Evolutionary conservation across 2,797 vertebrate species (phyloP).

Genomic region (Yasuhikotakia modesta): DNA sequence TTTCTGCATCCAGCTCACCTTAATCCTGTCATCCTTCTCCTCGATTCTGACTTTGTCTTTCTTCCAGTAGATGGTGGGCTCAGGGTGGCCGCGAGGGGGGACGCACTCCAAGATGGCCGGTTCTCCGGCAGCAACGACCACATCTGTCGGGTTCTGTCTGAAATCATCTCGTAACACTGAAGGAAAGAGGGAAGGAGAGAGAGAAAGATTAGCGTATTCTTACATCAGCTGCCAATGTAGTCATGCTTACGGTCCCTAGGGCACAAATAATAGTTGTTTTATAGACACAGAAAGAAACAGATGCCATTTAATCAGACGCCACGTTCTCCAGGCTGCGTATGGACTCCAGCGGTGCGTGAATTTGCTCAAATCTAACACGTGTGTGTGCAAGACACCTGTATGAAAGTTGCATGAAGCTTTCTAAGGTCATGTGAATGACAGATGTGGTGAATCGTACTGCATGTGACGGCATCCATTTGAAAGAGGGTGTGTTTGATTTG

Average conservation of each 20-base stretch:
- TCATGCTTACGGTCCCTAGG: slow-evolving; percentile 27
- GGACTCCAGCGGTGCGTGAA: slow-evolving; percentile 5
- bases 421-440: slow-evolving; percentile 21
- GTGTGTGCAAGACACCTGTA: slow-evolving; percentile 11
- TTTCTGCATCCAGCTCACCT: slow-evolving; percentile 68
- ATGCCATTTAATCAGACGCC: slow-evolving; percentile 29
- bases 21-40: slow-evolving; percentile 93
- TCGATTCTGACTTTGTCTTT: slow-evolving; percentile 96
- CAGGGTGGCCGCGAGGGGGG: slow-evolving; percentile 94
- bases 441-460: slow-evolving; percentile 27
- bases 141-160: slow-evolving; percentile 94
- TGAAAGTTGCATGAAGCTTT: slow-evolving; percentile 7
- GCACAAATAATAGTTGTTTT: slow-evolving; percentile 38
- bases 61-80: slow-evolving; percentile 98
- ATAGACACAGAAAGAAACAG: slow-evolving; percentile 41
- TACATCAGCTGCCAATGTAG: neutral
- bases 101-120: slow-evolving; percentile 96
- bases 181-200: slow-evolving; percentile 11
- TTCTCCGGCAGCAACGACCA: slow-evolving; percentile 95
- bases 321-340: neutral
- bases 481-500: slow-evolving; percentile 55
- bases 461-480: slow-evolving; percentile 20
- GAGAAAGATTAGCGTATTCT: neutral
- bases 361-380: neutral
- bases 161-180: slow-evolving; percentile 97